Evolutionary conservation across 2,888 invertebrate genomes (phyloP), one percentile per base, ranked within the genome.

Genomic region (Chloroclysta siterata): DNA sequence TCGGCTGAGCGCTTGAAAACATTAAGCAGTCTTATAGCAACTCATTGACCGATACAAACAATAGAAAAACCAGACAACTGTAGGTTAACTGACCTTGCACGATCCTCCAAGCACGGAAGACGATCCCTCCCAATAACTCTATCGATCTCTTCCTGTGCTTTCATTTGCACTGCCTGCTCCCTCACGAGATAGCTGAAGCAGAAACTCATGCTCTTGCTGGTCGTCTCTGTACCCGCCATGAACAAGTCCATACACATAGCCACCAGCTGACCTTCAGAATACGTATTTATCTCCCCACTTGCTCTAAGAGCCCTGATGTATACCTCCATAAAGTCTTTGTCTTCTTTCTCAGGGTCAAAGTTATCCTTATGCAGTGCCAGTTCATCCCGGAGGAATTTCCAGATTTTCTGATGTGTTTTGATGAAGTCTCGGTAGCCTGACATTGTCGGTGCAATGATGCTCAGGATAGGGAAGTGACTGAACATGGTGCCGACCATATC

Each of bases 171-270:
- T 1, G 95, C 93, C 17, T 95, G 96, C 74, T 96, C 94, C 15
- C 95, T 88, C 5, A 97, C 94, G 72, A 97, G 82, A 77, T 97
- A 95, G 70, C 97, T 92, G 73, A 97, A 96, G 63, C 95, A 94
- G 78, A 97, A 97, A 33, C 96, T 95, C 76, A 97, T 89, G 39
- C 95, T 95, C 81, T 97, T 97, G 56, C 95, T 95, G 0, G 97
- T 97, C 0, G 97, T 97, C 87, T 97, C 97, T 0, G 97, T 96
- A 0, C 97, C 97, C 22, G 97, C 97, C 93, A 97, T 95, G 75
- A 97, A 97, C 94, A 97, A 94, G 75, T 97, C 97, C 94, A 97
- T 93, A 75, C 97, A 97, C 75, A 96, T 95, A 0, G 97, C 96
- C 61, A 97, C 83, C 56, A 97, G 85, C 74, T 97, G 97, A 8